Percentiles rank a stretch among this genome's conserved stretches.
phyloP scores from a whole-genome alignment of 1,140 invertebrate species.

The Trichomalopsis sarcophagae region DNA sequence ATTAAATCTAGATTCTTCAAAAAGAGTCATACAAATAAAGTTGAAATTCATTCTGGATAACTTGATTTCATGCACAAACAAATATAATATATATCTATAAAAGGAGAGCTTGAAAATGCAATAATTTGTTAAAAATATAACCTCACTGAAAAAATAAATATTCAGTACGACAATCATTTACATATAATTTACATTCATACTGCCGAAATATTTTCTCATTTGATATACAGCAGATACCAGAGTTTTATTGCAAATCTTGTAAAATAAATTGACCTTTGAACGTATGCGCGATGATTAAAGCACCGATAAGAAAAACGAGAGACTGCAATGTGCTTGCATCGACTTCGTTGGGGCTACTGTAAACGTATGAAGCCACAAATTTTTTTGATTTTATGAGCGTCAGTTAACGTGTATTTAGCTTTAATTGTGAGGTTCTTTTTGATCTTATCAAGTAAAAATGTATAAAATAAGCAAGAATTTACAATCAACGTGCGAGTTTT shows the following conservation, averaged over 20 bases:
- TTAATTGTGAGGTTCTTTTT: not conserved
- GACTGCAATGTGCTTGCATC: not conserved
- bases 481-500: too few species aligned
- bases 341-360: not conserved
- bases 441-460: too few species aligned
- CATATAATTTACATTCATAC: not conserved
- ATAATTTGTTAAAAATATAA: too few species aligned
- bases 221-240: not conserved
- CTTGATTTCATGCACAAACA: too few species aligned
- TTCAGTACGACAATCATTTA: not conserved
- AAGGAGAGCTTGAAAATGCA: too few species aligned
- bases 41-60: too few species aligned
- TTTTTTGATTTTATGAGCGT: not conserved
- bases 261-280: conserved; percentile 13
- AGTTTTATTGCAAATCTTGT: not conserved
- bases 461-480: too few species aligned
- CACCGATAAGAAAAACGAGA: not conserved
- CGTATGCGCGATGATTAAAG: not conserved
- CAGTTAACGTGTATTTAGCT: not conserved
- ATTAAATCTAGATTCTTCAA: too few species aligned
- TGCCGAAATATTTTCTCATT: not conserved
- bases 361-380: conserved; percentile 1
- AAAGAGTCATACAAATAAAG: too few species aligned
- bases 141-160: not conserved
- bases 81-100: too few species aligned